Percentiles rank a stretch among this genome's conserved stretches.
Conservation (phyloP, 2,888 invertebrate genomes). For the Augiades crinisus region DNA sequence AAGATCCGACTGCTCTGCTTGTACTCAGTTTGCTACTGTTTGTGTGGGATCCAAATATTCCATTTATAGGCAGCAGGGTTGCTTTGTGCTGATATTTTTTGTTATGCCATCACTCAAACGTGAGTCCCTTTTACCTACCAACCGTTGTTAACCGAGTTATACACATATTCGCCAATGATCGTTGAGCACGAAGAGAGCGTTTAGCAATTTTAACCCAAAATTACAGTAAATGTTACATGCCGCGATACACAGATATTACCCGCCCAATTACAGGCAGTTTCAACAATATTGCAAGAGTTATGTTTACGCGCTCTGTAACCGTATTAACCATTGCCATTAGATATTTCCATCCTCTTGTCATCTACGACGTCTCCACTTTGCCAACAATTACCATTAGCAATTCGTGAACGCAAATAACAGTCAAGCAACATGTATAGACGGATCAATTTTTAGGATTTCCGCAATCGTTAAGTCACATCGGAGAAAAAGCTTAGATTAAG, state of each 20-base stretch:
- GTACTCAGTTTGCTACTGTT: constrained; percentile 60
- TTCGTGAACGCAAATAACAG: not conserved
- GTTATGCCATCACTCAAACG: constrained; percentile 66
- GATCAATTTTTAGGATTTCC: too few relatives aligned
- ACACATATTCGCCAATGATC: constrained; percentile 46
- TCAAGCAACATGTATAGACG: not conserved
- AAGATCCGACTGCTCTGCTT: constrained; percentile 52
- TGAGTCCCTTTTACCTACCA: constrained; percentile 57
- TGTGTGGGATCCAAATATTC: constrained; percentile 64
- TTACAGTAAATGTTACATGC: constrained; percentile 56
- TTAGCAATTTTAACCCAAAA: constrained; percentile 60
- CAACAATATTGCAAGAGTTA: constrained; percentile 15
- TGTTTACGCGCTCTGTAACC: not conserved
- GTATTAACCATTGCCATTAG: not conserved
- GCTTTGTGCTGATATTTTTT: constrained; percentile 67
- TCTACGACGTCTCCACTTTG: not conserved
- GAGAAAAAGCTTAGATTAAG: too few relatives aligned
- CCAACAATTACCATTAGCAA: not conserved
- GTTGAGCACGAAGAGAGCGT: constrained; percentile 55
- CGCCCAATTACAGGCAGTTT: constrained; percentile 46
- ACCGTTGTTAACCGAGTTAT: constrained; percentile 54
- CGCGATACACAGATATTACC: constrained; percentile 45
- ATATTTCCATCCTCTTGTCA: not conserved
- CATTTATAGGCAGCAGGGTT: constrained; percentile 72
- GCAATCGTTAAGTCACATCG: too few relatives aligned